These are phyloP conservation scores for Stichopus horrens DNA, from an alignment of 53 echinoderm and acorn worm species.

Conservation along the genomic window DNA sequence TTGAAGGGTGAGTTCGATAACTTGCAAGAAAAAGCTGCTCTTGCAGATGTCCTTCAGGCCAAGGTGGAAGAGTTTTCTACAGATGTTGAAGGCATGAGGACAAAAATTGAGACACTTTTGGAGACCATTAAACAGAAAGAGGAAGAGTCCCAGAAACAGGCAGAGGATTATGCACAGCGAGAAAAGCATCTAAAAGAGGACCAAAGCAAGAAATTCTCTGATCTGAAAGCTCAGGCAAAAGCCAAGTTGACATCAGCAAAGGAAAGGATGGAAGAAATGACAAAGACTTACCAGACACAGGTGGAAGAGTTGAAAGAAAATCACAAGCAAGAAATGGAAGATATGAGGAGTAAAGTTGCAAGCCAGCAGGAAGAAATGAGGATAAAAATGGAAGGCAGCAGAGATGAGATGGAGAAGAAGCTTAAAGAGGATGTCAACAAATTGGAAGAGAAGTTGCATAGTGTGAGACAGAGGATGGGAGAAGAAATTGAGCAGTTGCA, in stretches of 20 bases:
- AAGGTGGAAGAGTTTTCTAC: slow-evolving; percentile 49
- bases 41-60: slow-evolving; percentile 45
- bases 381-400: slow-evolving; percentile 43
- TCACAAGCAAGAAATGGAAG: slow-evolving; percentile 42
- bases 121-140: slow-evolving; percentile 55
- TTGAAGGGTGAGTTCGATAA: slow-evolving; percentile 37
- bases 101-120: slow-evolving; percentile 50
- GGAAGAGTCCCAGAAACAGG: slow-evolving; percentile 44
- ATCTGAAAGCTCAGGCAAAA: slow-evolving; percentile 88
- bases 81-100: slow-evolving; percentile 53
- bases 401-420: slow-evolving; percentile 45
- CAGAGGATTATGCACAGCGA: slow-evolving; percentile 49
- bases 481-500: slow-evolving; percentile 55
- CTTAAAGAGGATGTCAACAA: slow-evolving; percentile 42
- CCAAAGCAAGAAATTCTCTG: slow-evolving; percentile 41
- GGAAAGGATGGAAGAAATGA: slow-evolving; percentile 33
- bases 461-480: slow-evolving; percentile 46
- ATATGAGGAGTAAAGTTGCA: neutral
- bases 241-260: slow-evolving; percentile 68
- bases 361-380: slow-evolving; percentile 36
- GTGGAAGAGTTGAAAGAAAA: slow-evolving; percentile 37
- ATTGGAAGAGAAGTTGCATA: slow-evolving; percentile 49
- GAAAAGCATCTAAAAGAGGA: slow-evolving; percentile 73
- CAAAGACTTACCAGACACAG: slow-evolving; percentile 15
- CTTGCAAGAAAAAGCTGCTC: slow-evolving; percentile 50